Base-by-base conservation (phyloP, 2,888 invertebrate genomes). In the Salpingus planirostris region DNA sequence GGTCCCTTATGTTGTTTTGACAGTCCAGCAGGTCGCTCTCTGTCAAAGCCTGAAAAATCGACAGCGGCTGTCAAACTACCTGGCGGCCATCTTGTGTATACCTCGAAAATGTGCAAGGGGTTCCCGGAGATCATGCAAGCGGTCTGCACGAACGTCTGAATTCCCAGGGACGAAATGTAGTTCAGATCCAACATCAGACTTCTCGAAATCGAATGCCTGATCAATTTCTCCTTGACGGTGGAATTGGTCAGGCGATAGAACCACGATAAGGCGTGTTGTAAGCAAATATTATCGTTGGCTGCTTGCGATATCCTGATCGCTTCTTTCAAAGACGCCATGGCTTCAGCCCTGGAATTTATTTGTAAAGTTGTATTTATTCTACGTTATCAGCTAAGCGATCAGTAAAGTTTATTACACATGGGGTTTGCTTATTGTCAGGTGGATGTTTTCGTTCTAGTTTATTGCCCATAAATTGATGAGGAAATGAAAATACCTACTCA, bases 251-350 rank as follows among this genome's bases (percentile, higher is more conserved):
- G 62, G 42, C 76, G 72, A 44, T 76, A 76, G 50, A 87, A 73
- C 90, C 88, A 92, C 27, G 82, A 82, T 53, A 85, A 78, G 30
- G 87, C 85, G 55, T 87, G 78, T 61, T 89, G 88, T 31, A 91
- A 69, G 56, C 90, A 91, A 31, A 84, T 73, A 52, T 81, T 80
- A 60, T 93, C 92, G 37, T 80, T 85, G 34, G 82, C 80, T 65
- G 90, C 88, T 61, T 92, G 91, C 2, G 91, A 87, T 56, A 88
- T 72, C 64, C 80, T 80, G 31, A 92, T 78, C 6, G 90, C 86
- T 67, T 93, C 92, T 46, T 80, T 78, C n/a, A 93, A 70, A 10
- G 87, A 81, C 36, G 79, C 76, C 55, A 84, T 64, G 0, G 89
- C 88, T 57, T 88, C 80, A 27, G 78, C 72, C 40, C 85, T 87